Evolutionary conservation across 2,113 vertebrate genomes (phyloP).

Genomic region (Lophura nycthemera): DNA sequence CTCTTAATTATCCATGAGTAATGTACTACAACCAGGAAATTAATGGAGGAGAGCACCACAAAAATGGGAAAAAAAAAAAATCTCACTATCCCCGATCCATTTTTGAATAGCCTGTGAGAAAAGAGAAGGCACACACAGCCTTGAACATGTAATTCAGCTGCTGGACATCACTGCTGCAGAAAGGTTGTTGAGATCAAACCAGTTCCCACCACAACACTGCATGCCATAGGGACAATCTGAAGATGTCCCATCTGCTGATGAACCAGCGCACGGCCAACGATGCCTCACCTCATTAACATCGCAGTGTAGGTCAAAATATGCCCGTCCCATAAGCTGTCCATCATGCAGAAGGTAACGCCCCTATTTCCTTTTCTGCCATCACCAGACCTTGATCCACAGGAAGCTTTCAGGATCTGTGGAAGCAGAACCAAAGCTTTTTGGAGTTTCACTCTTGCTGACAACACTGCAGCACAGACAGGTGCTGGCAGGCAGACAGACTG

Average conservation of each 20-base stretch:
- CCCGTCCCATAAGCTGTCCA: background rate
- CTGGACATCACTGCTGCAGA: background rate
- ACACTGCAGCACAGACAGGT: background rate
- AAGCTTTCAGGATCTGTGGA: background rate
- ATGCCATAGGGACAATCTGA: background rate
- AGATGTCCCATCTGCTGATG: background rate
- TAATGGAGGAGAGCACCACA: slow-evolving; percentile 81
- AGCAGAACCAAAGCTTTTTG: background rate
- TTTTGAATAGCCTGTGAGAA: slow-evolving; percentile 47
- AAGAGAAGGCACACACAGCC: background rate
- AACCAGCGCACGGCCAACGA: background rate
- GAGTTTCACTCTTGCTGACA: background rate
- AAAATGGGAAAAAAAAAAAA: slow-evolving; percentile 61
- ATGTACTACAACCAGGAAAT: slow-evolving; percentile 81
- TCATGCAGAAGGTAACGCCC: background rate
- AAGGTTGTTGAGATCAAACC: background rate
- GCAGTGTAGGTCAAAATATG: background rate
- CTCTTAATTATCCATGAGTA: slow-evolving; percentile 86
- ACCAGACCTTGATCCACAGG: background rate
- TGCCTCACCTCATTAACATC: background rate
- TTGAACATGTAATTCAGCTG: background rate
- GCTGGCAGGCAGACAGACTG: background rate
- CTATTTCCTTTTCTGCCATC: background rate
- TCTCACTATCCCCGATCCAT: slow-evolving; percentile 34
- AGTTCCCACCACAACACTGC: background rate